A percentile compares a stretch with the other conserved stretches of the same genome.
phyloP scores from a whole-genome alignment of 2,113 vertebrate genomes.

The Pteruthius melanotis region DNA sequence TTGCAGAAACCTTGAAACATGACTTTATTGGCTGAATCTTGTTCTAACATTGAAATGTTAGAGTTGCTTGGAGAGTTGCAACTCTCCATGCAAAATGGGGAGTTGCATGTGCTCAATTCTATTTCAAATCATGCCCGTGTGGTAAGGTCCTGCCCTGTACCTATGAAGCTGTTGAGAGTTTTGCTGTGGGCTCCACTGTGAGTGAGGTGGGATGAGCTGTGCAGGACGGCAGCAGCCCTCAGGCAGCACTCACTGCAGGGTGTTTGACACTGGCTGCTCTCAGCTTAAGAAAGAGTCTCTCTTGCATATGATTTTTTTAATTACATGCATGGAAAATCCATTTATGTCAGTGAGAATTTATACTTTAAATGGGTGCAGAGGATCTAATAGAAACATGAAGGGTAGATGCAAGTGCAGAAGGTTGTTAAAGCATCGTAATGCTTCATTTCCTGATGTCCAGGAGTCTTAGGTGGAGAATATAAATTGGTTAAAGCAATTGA shows the following conservation, averaged over 20 bases:
- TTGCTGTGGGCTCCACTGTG: neutral
- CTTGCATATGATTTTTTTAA: neutral
- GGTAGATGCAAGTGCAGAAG: neutral
- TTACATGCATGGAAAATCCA: neutral
- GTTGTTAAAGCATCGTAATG: neutral
- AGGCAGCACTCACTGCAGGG: neutral
- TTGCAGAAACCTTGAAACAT: neutral
- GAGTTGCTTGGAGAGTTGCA: too few relatives aligned
- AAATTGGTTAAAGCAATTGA: conserved; percentile 6
- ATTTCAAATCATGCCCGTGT: neutral
- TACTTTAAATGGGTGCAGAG: neutral
- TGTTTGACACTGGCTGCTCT: neutral
- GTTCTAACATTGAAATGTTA: neutral
- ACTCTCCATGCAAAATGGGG: too few relatives aligned
- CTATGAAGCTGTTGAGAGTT: neutral
- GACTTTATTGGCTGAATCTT: neutral
- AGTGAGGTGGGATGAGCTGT: neutral
- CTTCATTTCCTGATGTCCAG: neutral
- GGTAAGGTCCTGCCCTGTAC: neutral
- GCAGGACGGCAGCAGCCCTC: neutral
- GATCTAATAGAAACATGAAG: neutral
- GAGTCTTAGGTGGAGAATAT: neutral
- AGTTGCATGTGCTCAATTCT: neutral
- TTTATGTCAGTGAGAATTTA: neutral
- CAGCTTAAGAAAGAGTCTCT: neutral